Percentiles rank a stretch among this genome's conserved stretches.
phyloP scores from a whole-genome alignment of 1,140 invertebrate genomes.

The Bombus haemorrhoidalis region DNA sequence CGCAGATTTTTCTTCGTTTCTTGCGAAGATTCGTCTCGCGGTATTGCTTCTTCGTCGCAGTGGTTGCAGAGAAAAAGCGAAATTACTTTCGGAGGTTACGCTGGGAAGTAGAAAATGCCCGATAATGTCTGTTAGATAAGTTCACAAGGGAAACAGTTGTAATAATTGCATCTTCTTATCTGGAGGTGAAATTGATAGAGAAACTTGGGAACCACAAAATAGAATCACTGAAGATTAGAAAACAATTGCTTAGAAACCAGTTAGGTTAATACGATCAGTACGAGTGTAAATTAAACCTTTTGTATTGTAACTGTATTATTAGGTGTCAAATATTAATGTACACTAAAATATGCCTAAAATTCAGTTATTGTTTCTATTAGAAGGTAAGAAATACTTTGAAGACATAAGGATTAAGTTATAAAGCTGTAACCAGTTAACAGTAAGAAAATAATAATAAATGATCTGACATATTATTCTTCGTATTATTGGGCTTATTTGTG shows the following conservation, averaged over 20 bases:
- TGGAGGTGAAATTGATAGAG: background rate
- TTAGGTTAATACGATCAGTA: no score
- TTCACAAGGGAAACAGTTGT: background rate
- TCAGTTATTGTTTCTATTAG: no score
- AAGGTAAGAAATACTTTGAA: no score
- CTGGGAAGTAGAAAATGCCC: background rate
- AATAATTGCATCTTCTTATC: background rate
- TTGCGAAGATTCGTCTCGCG: background rate
- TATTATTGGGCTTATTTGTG: no score
- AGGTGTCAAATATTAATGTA: no score
- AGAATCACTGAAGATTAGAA: background rate
- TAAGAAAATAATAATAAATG: no score
- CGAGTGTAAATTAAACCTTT: background rate
- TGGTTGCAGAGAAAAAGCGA: background rate
- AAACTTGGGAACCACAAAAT: background rate
- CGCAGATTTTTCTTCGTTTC: background rate
- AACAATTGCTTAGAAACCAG: background rate
- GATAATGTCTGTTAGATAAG: background rate
- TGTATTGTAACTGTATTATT: background rate
- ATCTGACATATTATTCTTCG: no score
- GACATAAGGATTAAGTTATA: no score
- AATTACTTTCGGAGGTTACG: background rate
- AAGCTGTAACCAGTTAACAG: no score
- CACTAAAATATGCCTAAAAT: no score
- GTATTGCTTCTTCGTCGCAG: background rate